A percentile compares a stretch with the other conserved stretches of the same genome.
Evolutionary conservation across 35 echinoderm and acorn worm species (phyloP).

Genomic region (Strongylocentrotus purpuratus): DNA sequence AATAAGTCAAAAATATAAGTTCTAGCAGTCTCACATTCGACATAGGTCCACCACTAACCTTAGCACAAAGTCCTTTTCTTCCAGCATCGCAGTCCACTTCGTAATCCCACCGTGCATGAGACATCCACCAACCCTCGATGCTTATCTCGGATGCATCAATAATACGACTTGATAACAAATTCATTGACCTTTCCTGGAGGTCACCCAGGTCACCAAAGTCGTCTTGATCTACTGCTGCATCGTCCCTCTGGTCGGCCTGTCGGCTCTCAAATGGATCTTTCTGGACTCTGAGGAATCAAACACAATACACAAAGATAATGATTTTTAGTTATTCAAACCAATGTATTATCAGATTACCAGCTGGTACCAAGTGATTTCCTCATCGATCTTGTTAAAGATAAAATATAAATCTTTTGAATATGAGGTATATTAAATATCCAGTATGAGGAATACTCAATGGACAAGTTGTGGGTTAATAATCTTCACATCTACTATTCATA

Average conservation of each 20-base stretch:
- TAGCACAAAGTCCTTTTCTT: conserved; percentile 28
- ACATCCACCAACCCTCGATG: conserved; percentile 70
- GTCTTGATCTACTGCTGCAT: conserved; percentile 24
- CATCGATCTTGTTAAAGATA: not conserved
- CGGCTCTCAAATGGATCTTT: not conserved
- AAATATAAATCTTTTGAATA: not conserved
- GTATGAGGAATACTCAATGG: not conserved
- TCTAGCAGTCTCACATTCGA: too few species aligned
- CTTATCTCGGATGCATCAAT: conserved; percentile 59
- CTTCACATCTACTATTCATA: too few species aligned
- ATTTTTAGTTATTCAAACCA: not conserved
- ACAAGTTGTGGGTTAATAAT: not conserved
- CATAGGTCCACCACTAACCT: conserved; percentile 13
- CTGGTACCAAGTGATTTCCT: not conserved
- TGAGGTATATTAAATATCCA: not conserved
- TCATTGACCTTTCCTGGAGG: conserved; percentile 23
- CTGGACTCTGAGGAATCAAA: conserved; percentile 4
- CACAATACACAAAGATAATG: not conserved
- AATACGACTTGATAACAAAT: conserved; percentile 50
- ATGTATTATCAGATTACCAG: not conserved
- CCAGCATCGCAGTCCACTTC: conserved; percentile 69
- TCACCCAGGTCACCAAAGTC: conserved; percentile 43
- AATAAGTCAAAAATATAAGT: too few species aligned
- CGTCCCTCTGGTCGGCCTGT: not conserved
- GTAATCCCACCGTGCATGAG: conserved; percentile 64